phyloP scores from a whole-genome alignment of 92 coral and sea anemone genomes.

The Zoanthus sansibaricus region DNA sequence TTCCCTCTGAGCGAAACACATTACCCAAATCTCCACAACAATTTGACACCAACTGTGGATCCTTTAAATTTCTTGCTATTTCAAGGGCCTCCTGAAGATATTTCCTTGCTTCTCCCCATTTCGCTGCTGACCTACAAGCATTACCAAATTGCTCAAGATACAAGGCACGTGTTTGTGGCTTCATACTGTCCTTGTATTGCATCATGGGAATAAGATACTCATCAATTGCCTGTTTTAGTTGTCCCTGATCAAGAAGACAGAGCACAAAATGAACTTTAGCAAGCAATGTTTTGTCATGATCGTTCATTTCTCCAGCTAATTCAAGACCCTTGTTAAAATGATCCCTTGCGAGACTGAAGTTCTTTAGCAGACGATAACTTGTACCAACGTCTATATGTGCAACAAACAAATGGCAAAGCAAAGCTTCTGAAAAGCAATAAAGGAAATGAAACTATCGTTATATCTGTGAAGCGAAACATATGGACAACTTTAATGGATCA shows the following conservation, averaged over 20 bases:
- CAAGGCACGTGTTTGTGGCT: constrained; percentile 41
- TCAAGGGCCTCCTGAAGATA: constrained; percentile 66
- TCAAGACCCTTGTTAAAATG: constrained; percentile 50
- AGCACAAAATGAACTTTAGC: constrained; percentile 67
- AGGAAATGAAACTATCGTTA: neutral
- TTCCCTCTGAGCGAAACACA: constrained; percentile 78
- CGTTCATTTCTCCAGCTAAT: constrained; percentile 43
- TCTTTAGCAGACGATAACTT: constrained; percentile 58
- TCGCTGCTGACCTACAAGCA: constrained; percentile 73
- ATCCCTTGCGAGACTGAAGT: constrained; percentile 45
- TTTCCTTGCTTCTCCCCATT: constrained; percentile 73
- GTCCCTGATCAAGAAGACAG: constrained; percentile 74
- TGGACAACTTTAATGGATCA: too few relatives aligned
- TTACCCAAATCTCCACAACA: constrained; percentile 79
- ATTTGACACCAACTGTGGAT: constrained; percentile 59
- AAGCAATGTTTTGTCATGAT: constrained; percentile 44
- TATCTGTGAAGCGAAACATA: neutral
- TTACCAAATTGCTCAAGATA: constrained; percentile 70
- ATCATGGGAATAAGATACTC: constrained; percentile 55
- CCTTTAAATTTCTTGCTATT: constrained; percentile 49
- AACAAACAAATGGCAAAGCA: constrained; percentile 28
- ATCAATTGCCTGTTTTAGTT: constrained; percentile 61
- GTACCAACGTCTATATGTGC: constrained; percentile 56
- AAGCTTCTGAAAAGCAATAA: neutral
- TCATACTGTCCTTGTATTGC: constrained; percentile 45